Evolutionary conservation across 2,113 vertebrate species (phyloP), one percentile per base, ranked within the genome.

Genomic region (Aspiorhynchus laticeps): DNA sequence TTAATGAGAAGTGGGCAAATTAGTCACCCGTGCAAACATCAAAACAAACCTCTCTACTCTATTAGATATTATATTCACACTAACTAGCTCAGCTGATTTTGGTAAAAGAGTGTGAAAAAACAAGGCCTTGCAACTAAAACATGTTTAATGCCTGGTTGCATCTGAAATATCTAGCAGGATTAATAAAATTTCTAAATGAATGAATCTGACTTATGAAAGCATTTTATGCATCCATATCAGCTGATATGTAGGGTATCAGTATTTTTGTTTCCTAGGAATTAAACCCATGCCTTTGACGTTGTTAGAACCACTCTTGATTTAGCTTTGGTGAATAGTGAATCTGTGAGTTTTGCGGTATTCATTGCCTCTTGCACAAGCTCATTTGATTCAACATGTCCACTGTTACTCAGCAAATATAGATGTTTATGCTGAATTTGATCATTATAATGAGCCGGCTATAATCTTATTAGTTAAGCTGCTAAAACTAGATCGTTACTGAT

Each of bases 31-130:
- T 85, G 4, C 86, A 87, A 83, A 84, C 84, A 46, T 63, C 7
- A 87, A 87, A 85, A 89, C 88, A 87, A 89, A 86, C 79, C 89
- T 79, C 77, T 84, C 56, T 90, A 87, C 87, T 87, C 59, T 63
- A 87, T 67, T 87, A 91, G 91, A 89, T 90, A 73, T 87, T 86
- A 67, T 28, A n/a, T 61, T 91, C 87, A 77, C 87, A 83, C 88
- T 77, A 81, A 91, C 86, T 93, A 92, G 84, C 91, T 91, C 21
- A 0, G 69, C 12, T 86, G 87, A 92, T 92, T 94, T 91, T 91
- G 85, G 85, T 38, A 89, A 88, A 90, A 93, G 93, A 93, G 92
- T 91, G 75, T 17, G 15, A 19, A 53, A 19, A 78, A 28, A 31
- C 17, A 10, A 53, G 46, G 14, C 28, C 26, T 31, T 28, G 15